Evolutionary conservation across 2,113 vertebrate species (phyloP).

Genomic region (Girardinichthys multiradiatus): DNA sequence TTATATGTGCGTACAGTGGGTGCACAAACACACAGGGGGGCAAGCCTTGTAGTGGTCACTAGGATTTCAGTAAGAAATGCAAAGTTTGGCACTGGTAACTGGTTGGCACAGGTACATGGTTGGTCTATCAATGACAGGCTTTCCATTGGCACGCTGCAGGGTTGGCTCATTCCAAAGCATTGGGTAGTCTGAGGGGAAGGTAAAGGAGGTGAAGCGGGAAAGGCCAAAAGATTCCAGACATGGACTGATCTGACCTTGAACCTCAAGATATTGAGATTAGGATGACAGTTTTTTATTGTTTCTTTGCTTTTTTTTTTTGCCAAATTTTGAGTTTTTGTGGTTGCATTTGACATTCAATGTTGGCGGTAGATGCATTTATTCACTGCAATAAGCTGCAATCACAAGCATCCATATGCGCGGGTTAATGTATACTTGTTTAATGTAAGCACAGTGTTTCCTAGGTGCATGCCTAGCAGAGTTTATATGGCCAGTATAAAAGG

Average conservation of each 20-base stretch:
- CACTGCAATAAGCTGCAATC: background rate
- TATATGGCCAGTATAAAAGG: slow-evolving; percentile 58
- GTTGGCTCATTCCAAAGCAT: slow-evolving; percentile 47
- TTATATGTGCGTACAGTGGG: background rate
- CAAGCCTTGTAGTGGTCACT: slow-evolving; percentile 19
- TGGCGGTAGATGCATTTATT: slow-evolving; percentile 3
- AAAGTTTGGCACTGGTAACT: slow-evolving; percentile 27
- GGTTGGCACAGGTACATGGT: slow-evolving; percentile 18
- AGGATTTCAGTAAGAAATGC: slow-evolving; percentile 16
- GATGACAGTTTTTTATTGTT: slow-evolving; percentile 10
- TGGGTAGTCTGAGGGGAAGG: slow-evolving; percentile 8
- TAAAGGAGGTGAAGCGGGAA: slow-evolving; percentile 18
- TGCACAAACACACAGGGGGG: background rate
- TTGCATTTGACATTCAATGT: background rate
- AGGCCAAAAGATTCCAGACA: slow-evolving; percentile 45
- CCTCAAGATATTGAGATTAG: slow-evolving; percentile 19
- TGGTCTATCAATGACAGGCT: slow-evolving; percentile 28
- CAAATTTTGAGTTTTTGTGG: background rate
- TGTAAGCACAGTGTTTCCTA: slow-evolving; percentile 41
- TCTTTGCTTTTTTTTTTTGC: background rate
- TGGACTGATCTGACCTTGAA: slow-evolving; percentile 57
- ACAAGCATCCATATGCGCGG: slow-evolving; percentile 8
- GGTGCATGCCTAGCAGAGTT: slow-evolving; percentile 52
- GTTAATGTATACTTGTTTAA: slow-evolving; percentile 20
- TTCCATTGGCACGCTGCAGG: slow-evolving; percentile 49